These are phyloP conservation scores for Malurus elegans DNA, from an alignment of 2,113 vertebrate species.

Conservation along the genomic window DNA sequence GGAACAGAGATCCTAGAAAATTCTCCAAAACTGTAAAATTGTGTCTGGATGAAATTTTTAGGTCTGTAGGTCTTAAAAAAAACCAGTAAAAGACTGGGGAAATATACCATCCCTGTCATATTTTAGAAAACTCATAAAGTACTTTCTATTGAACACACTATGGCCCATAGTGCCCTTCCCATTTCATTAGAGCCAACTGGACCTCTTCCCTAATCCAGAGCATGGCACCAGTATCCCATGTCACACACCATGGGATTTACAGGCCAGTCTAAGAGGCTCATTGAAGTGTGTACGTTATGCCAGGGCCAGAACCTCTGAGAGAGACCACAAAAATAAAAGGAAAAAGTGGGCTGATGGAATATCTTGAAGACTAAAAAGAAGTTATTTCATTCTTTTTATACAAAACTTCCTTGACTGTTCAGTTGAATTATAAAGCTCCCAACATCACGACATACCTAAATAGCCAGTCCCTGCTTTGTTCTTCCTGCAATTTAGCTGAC, in stretches of 20 bases:
- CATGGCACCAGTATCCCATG: background rate
- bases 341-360: background rate
- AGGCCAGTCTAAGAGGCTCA: background rate
- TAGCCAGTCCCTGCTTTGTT: background rate
- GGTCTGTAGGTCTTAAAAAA: no score
- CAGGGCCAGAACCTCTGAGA: background rate
- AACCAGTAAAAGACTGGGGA: background rate
- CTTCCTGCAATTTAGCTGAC: background rate
- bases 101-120: background rate
- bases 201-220: background rate
- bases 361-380: background rate
- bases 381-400: background rate
- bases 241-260: background rate
- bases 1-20: background rate
- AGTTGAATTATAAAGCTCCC: background rate
- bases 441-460: background rate
- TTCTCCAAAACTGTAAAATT: background rate
- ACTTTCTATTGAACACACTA: background rate
- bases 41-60: background rate
- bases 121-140: background rate
- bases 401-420: background rate
- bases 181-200: background rate
- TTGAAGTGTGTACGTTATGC: background rate
- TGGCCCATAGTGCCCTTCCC: background rate
- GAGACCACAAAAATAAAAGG: fast-evolving